Conservation (phyloP, 2,113 vertebrate genomes). For the Pica pica region DNA sequence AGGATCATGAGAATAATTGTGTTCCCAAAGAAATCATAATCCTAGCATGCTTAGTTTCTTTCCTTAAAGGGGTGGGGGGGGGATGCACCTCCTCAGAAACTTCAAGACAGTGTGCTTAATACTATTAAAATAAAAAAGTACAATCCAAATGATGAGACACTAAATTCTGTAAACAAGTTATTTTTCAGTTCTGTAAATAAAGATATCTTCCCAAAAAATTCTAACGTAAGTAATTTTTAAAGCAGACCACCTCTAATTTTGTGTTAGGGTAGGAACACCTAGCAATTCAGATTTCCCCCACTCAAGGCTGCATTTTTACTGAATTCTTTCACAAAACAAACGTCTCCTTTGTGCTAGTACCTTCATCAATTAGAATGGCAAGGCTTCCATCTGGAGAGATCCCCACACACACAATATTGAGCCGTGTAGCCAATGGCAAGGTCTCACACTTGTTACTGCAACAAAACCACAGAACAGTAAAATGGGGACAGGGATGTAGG, state of each 20-base stretch:
- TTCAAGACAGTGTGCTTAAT: not conserved
- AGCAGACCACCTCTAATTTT: not conserved
- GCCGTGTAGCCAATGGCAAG: conserved; percentile 79
- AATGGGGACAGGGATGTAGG: accelerated
- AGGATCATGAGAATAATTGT: accelerated
- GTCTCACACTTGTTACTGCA: conserved; percentile 92
- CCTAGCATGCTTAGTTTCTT: not conserved
- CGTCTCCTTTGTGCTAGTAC: conserved; percentile 38
- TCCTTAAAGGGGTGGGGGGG: accelerated
- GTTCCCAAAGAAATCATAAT: not conserved
- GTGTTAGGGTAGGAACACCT: not conserved
- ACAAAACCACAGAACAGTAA: not conserved
- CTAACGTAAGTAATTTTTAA: accelerated
- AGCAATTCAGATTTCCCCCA: not conserved
- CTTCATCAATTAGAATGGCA: conserved; percentile 91
- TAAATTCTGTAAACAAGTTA: not conserved
- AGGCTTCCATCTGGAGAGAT: conserved; percentile 87
- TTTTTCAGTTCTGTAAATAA: not conserved
- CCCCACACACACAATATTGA: conserved; percentile 88
- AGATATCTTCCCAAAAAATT: not conserved
- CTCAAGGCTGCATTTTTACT: not conserved
- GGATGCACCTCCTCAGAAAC: not conserved
- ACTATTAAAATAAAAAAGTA: not conserved
- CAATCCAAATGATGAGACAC: not conserved
- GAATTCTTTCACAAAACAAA: not conserved